Conservation (phyloP, 2,797 vertebrate genomes). For the Sebastes hopkinsi region DNA sequence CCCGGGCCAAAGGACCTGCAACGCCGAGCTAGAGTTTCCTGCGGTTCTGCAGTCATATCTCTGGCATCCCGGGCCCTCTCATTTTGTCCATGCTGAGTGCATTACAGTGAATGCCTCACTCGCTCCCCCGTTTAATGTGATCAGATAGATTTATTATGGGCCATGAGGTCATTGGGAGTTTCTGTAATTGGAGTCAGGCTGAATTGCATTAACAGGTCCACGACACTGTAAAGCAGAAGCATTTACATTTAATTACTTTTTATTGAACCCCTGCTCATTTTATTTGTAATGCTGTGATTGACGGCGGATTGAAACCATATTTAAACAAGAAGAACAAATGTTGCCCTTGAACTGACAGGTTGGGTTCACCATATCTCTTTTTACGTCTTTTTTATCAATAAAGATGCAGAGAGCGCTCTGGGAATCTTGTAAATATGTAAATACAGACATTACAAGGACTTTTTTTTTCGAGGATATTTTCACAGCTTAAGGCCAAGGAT, state of each 20-base stretch:
- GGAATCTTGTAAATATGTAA: conserved; percentile 80
- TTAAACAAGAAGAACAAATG: conserved; percentile 89
- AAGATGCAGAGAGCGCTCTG: conserved; percentile 65
- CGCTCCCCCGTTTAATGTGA: conserved; percentile 73
- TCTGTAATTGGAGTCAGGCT: conserved; percentile 88
- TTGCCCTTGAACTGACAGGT: conserved; percentile 87
- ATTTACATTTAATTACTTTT: conserved; percentile 96
- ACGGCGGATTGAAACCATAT: conserved; percentile 90
- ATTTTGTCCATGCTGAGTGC: conserved; percentile 59
- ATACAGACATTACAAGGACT: conserved; percentile 74
- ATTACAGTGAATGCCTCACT: conserved; percentile 51
- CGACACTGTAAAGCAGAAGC: conserved; percentile 88
- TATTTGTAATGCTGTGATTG: conserved; percentile 91
- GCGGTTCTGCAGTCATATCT: conserved; percentile 69
- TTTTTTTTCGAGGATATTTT: conserved; percentile 68
- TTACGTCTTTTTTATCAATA: conserved; percentile 59
- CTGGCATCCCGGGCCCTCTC: conserved; percentile 37
- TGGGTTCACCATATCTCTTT: conserved; percentile 65
- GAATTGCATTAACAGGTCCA: conserved; percentile 90
- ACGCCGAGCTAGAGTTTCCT: conserved; percentile 79
- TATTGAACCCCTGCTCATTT: conserved; percentile 89
- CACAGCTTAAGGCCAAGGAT: conserved; percentile 64
- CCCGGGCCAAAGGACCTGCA: conserved; percentile 60
- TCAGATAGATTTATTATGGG: conserved; percentile 89
- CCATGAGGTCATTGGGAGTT: conserved; percentile 87